These are phyloP conservation scores for Xylophagus ater DNA, from an alignment of 2,888 invertebrate species.

Conservation along the genomic window DNA sequence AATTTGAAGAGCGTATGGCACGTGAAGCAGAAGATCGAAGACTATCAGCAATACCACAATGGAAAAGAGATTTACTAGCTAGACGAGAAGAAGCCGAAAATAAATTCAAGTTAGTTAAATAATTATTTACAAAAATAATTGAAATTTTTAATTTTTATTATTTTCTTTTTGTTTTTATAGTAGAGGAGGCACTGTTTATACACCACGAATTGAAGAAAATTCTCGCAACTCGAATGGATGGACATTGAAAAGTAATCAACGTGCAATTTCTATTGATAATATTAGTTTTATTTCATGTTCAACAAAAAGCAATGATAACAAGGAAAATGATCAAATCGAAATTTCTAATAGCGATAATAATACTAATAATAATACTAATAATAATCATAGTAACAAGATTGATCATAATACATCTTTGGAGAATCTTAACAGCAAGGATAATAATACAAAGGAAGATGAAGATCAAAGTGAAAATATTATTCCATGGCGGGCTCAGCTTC, in stretches of 20 bases:
- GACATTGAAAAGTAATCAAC: slow-evolving; percentile 36
- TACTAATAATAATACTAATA: slow-evolving; percentile 22
- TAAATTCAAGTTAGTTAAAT: slow-evolving; percentile 52
- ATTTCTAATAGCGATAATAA: slow-evolving; percentile 8
- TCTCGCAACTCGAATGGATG: slow-evolving; percentile 41
- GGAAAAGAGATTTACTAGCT: slow-evolving; percentile 83
- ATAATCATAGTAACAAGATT: slow-evolving; percentile 18
- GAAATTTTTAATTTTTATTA: slow-evolving; percentile 17
- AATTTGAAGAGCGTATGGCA: slow-evolving; percentile 75
- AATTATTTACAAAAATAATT: neutral
- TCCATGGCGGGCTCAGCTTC: slow-evolving; percentile 79
- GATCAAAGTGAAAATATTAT: slow-evolving; percentile 61
- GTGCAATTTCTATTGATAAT: slow-evolving; percentile 54
- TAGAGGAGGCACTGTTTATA: slow-evolving; percentile 57
- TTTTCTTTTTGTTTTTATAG: slow-evolving; percentile 13
- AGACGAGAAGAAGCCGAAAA: slow-evolving; percentile 68
- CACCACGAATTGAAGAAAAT: slow-evolving; percentile 54
- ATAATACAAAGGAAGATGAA: slow-evolving; percentile 35
- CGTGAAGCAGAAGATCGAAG: slow-evolving; percentile 75
- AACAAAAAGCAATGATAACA: slow-evolving; percentile 27
- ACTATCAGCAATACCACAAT: slow-evolving; percentile 79
- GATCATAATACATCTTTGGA: slow-evolving; percentile 17
- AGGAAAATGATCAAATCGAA: slow-evolving; percentile 21
- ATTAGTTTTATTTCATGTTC: slow-evolving; percentile 40
- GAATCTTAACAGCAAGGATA: slow-evolving; percentile 10